phyloP scores from a whole-genome alignment of 2,888 invertebrate genomes.

The Ophioninae sp. region DNA sequence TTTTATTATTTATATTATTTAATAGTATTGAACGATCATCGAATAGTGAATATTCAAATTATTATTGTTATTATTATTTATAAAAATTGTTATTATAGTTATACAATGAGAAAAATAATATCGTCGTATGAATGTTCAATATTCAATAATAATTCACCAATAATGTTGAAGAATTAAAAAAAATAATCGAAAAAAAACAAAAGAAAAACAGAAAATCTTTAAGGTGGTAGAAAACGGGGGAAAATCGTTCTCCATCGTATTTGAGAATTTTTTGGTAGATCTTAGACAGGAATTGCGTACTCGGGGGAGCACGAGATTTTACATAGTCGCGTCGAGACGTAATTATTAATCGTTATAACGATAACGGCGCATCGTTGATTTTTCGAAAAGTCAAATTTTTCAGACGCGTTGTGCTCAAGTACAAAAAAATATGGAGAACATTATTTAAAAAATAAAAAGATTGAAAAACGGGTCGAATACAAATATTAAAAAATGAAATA shows the following conservation, averaged over 20 bases:
- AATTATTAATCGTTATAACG: conserved; percentile 45
- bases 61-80: no score
- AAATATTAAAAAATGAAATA: conserved; percentile 18
- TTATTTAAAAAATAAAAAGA: conserved; percentile 12
- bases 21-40: no score
- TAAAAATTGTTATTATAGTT: no score
- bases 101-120: no score
- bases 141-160: no score
- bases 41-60: no score
- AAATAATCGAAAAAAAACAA: background rate
- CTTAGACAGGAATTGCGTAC: conserved; percentile 4
- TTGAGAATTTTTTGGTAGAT: conserved; percentile 36
- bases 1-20: no score
- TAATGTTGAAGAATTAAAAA: background rate
- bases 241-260: background rate
- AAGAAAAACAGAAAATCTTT: background rate
- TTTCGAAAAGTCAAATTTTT: conserved; percentile 55
- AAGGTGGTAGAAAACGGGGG: no score
- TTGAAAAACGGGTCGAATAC: conserved; percentile 39
- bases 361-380: conserved; percentile 47
- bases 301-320: background rate
- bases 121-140: no score
- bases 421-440: conserved; percentile 65
- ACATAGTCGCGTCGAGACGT: conserved; percentile 6
- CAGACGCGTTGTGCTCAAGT: conserved; percentile 66